Conservation (phyloP, 2,888 invertebrate genomes). For the Dorcus hopei region DNA sequence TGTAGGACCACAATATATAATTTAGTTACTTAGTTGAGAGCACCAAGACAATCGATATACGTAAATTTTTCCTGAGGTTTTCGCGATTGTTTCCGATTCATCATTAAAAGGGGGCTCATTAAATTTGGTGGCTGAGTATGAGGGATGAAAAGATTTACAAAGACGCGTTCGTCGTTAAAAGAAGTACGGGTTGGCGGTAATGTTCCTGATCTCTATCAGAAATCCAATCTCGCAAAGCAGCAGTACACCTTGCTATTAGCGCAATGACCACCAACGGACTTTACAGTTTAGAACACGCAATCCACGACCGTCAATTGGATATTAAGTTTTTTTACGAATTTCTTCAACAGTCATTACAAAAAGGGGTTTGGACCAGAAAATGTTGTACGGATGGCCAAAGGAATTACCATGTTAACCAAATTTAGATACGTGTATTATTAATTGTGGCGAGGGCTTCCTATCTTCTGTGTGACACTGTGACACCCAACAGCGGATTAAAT, state of each 20-base stretch:
- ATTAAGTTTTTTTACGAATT: slow-evolving; percentile 6
- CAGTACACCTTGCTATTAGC: slow-evolving; percentile 46
- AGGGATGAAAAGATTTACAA: too few relatives aligned
- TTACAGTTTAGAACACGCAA: slow-evolving; percentile 32
- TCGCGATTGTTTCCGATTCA: too few relatives aligned
- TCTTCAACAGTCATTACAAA: too few relatives aligned
- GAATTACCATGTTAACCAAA: not conserved
- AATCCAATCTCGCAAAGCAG: slow-evolving; percentile 40
- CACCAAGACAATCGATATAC: too few relatives aligned
- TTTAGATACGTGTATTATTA: not conserved
- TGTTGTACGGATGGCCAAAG: too few relatives aligned
- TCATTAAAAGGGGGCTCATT: too few relatives aligned
- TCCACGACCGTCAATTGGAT: slow-evolving; percentile 13
- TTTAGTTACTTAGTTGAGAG: not conserved
- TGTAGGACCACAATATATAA: slow-evolving; percentile 15
- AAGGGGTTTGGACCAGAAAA: too few relatives aligned
- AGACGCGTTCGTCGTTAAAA: too few relatives aligned
- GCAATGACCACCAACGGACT: slow-evolving; percentile 42
- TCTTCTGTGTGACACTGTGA: not conserved
- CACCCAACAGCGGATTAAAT: too few relatives aligned
- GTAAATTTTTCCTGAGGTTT: too few relatives aligned
- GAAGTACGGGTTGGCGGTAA: slow-evolving; percentile 30
- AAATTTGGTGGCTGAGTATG: too few relatives aligned
- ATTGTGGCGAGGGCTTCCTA: not conserved
- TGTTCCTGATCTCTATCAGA: slow-evolving; percentile 44